Evolutionary conservation across 1,140 invertebrate species (phyloP).

Genomic region (Amyelois transitella): DNA sequence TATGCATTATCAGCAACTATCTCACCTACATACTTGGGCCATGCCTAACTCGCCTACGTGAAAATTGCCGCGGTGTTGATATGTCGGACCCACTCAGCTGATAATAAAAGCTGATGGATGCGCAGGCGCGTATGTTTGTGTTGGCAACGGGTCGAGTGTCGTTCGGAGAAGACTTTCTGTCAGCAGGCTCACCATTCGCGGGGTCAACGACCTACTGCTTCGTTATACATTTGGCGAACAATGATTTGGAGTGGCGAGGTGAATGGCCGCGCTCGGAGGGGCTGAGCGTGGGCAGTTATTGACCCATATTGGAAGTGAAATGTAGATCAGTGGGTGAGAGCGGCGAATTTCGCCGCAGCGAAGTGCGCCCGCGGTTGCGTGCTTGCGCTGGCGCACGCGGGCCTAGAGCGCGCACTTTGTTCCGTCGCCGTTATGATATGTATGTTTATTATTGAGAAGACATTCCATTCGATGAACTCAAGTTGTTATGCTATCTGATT

Average conservation of each 20-base stretch:
- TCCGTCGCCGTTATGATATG: not conserved
- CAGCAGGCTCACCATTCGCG: slow-evolving; percentile 48
- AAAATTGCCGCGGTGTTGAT: not conserved
- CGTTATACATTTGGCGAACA: slow-evolving; percentile 71
- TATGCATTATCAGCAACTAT: not conserved
- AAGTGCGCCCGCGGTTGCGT: slow-evolving; percentile 27
- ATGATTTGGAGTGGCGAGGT: slow-evolving; percentile 72
- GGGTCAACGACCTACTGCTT: slow-evolving; percentile 50
- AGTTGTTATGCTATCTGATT: too few relatives aligned
- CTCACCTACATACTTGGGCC: not conserved
- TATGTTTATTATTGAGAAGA: too few relatives aligned
- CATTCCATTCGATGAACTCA: too few relatives aligned
- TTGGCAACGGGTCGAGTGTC: slow-evolving; percentile 51
- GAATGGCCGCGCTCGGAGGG: slow-evolving; percentile 67
- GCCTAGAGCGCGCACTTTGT: not conserved
- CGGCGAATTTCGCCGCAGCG: slow-evolving; percentile 65
- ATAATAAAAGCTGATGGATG: slow-evolving; percentile 21
- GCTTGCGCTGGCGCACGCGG: slow-evolving; percentile 22
- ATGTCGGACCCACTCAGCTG: not conserved
- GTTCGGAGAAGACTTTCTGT: slow-evolving; percentile 58
- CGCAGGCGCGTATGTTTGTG: slow-evolving; percentile 42
- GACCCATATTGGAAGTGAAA: slow-evolving; percentile 73
- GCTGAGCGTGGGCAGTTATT: slow-evolving; percentile 72
- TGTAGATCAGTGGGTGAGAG: slow-evolving; percentile 74
- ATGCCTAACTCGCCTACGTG: not conserved